Percentiles rank a stretch among this genome's conserved stretches.
These are phyloP conservation scores for Lordiphosa mommai DNA, from an alignment of 1,140 invertebrate species.

Conservation along the genomic window DNA sequence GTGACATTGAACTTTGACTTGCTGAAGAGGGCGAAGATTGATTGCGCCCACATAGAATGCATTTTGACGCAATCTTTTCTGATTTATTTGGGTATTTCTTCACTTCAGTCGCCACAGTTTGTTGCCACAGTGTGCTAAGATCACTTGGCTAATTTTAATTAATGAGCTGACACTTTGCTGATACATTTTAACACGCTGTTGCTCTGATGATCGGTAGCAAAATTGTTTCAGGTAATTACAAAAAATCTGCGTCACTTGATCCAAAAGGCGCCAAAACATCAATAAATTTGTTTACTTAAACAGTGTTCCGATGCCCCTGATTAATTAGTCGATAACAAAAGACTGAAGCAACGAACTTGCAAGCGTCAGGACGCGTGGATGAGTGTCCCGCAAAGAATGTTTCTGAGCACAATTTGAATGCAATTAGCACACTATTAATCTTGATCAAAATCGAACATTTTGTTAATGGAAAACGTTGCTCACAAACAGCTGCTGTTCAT, in stretches of 20 bases:
- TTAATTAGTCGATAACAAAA: conserved; percentile 60
- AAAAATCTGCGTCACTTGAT: conserved; percentile 1
- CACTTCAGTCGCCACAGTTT: neutral
- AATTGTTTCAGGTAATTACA: neutral
- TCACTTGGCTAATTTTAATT: conserved; percentile 6
- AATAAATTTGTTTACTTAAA: conserved; percentile 4
- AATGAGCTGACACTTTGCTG: conserved; percentile 5
- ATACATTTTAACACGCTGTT: conserved; percentile 2
- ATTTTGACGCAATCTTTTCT: neutral
- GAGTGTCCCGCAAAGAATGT: conserved; percentile 16
- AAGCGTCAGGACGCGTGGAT: conserved; percentile 12
- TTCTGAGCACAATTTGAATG: conserved; percentile 37
- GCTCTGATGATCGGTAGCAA: conserved; percentile 6
- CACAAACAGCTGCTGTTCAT: neutral
- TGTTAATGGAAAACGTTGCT: neutral
- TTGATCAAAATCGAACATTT: conserved; percentile 40
- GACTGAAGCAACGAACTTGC: conserved; percentile 72
- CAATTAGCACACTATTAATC: conserved; percentile 69
- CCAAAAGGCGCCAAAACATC: conserved; percentile 3
- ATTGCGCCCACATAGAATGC: conserved; percentile 1
- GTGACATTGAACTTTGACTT: conserved; percentile 3
- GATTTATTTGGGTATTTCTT: neutral
- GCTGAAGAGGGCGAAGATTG: neutral
- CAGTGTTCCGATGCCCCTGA: conserved; percentile 15
- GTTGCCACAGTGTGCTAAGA: neutral